These are phyloP conservation scores for Perodicticus potto DNA, from an alignment of 2,797 vertebrate species.

Conservation along the genomic window DNA sequence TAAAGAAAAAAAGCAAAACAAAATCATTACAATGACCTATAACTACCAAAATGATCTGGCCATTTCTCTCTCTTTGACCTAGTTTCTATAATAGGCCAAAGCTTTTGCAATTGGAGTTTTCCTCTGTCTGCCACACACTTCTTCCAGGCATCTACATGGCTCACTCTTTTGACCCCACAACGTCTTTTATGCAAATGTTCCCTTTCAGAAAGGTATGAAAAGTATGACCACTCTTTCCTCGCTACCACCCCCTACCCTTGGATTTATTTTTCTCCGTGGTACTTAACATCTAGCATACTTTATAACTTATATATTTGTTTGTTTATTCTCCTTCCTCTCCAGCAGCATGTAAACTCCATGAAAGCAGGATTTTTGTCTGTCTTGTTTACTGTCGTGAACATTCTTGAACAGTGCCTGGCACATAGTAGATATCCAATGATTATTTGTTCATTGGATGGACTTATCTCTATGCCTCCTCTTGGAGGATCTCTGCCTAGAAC, in stretches of 20 bases:
- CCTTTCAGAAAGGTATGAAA: background rate
- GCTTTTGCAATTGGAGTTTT: background rate
- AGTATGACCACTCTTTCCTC: background rate
- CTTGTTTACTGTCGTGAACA: background rate
- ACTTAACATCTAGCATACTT: background rate
- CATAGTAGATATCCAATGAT: background rate
- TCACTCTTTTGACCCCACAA: background rate
- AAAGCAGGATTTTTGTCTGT: constrained; percentile 9
- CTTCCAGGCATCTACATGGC: too few species aligned
- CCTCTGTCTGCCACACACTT: background rate
- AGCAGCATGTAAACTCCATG: background rate
- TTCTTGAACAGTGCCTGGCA: background rate
- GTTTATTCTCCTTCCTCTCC: constrained; percentile 1
- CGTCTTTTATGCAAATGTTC: background rate
- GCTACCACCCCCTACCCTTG: background rate
- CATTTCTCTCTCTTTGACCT: background rate
- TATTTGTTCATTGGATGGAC: background rate
- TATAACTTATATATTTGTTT: background rate
- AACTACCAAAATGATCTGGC: background rate
- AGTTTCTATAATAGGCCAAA: background rate
- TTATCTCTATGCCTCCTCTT: background rate
- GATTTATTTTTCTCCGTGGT: constrained; percentile 27
- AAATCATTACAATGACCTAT: background rate
- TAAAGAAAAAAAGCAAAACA: constrained; percentile 1
- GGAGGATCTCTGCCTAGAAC: background rate